These are phyloP conservation scores for Pseudochirops corinnae DNA, from an alignment of 2,797 vertebrate genomes.

Conservation along the genomic window DNA sequence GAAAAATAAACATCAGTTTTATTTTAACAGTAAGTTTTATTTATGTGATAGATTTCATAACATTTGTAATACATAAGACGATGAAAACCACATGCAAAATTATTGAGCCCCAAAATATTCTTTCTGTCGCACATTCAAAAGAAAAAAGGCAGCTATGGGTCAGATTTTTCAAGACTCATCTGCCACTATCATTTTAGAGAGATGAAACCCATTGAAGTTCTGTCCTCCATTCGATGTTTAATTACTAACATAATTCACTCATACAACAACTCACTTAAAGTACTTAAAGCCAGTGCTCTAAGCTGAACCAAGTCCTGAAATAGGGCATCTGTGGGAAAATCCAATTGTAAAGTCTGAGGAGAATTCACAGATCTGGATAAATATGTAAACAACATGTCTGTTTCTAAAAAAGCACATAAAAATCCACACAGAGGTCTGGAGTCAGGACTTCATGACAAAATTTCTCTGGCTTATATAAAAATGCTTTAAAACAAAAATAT, in stretches of 20 bases:
- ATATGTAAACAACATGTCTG: constrained; percentile 30
- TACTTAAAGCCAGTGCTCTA: constrained; percentile 52
- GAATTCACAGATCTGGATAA: neutral
- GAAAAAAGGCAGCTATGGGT: constrained; percentile 41
- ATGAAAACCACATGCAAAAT: constrained; percentile 48
- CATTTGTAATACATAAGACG: constrained; percentile 55
- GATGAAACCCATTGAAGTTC: constrained; percentile 53
- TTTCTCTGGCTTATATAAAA: constrained; percentile 65
- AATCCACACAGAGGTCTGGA: constrained; percentile 50
- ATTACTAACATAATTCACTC: constrained; percentile 52
- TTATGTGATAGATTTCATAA: constrained; percentile 18
- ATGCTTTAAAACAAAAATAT: constrained; percentile 70
- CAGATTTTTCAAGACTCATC: constrained; percentile 43
- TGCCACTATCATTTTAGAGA: constrained; percentile 52
- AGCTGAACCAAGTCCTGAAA: constrained; percentile 42
- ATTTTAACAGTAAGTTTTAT: constrained; percentile 28
- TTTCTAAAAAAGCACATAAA: neutral
- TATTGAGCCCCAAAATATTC: constrained; percentile 53
- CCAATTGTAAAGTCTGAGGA: constrained; percentile 27
- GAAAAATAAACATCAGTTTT: constrained; percentile 62
- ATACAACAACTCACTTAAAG: neutral
- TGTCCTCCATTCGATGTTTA: constrained; percentile 25
- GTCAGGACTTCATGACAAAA: constrained; percentile 61
- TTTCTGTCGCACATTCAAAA: constrained; percentile 41
- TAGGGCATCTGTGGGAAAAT: neutral